These are phyloP conservation scores for Drosophila leontia DNA, from an alignment of 1,140 invertebrate genomes.

Conservation along the genomic window DNA sequence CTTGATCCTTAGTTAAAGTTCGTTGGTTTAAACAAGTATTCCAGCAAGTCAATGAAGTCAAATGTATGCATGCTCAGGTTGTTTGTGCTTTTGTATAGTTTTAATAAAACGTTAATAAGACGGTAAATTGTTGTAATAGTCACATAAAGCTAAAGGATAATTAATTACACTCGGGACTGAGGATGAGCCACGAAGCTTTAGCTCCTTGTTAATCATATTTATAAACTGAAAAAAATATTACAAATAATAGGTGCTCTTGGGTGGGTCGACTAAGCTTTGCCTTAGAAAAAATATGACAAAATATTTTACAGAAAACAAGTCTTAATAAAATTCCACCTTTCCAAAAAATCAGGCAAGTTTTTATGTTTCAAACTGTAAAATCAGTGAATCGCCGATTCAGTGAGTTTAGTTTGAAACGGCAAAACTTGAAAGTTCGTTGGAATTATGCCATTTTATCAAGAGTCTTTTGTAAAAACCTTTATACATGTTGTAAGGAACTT, in stretches of 20 bases:
- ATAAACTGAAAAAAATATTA: constrained; percentile 14
- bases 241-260: neutral
- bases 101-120: constrained; percentile 21
- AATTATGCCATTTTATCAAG: neutral
- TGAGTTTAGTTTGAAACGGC: neutral
- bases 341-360: constrained; percentile 1
- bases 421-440: neutral
- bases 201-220: neutral
- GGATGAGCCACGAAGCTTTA: neutral
- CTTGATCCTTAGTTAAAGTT: constrained; percentile 20
- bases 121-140: constrained; percentile 4
- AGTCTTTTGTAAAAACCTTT: neutral
- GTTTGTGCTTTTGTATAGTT: constrained; percentile 22
- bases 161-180: constrained; percentile 9
- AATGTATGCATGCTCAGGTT: constrained; percentile 26
- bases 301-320: neutral
- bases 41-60: neutral
- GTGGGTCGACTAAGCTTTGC: constrained; percentile 13
- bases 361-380: constrained; percentile 3
- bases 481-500: neutral
- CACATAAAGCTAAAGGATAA: constrained; percentile 8
- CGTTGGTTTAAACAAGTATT: constrained; percentile 25
- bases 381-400: constrained; percentile 4
- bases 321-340: neutral
- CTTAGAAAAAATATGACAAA: neutral